Conservation (phyloP, 2,797 vertebrate species). For the Sandelia bainsii region DNA sequence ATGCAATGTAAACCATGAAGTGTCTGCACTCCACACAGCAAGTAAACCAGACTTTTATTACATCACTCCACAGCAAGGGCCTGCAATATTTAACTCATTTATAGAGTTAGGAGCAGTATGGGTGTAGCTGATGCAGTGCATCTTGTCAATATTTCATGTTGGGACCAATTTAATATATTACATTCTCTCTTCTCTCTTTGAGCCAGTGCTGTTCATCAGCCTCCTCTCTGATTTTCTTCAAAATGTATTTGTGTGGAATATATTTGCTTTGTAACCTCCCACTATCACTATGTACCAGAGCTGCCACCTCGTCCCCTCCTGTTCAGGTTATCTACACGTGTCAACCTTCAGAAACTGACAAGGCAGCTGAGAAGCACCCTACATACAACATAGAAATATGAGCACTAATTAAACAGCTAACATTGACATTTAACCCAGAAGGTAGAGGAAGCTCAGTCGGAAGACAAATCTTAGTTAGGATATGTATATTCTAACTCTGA, state of each 20-base stretch:
- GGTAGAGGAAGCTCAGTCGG: too few species aligned
- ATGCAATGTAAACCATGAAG: constrained; percentile 58
- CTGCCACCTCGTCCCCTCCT: constrained; percentile 36
- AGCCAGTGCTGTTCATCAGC: constrained; percentile 48
- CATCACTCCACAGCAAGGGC: constrained; percentile 50
- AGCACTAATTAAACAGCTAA: background rate
- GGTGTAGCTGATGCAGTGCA: constrained; percentile 53
- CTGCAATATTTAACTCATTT: constrained; percentile 62
- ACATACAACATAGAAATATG: background rate
- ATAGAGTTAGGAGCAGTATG: constrained; percentile 49
- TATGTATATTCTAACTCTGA: too few species aligned
- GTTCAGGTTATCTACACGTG: constrained; percentile 9
- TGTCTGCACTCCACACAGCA: constrained; percentile 49
- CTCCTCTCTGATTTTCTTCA: constrained; percentile 46
- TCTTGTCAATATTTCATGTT: constrained; percentile 70
- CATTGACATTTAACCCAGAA: too few species aligned
- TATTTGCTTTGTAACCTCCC: constrained; percentile 51
- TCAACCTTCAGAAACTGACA: constrained; percentile 6
- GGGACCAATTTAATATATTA: constrained; percentile 66
- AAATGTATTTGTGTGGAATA: constrained; percentile 59
- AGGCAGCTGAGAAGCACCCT: background rate
- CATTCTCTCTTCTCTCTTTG: constrained; percentile 55
- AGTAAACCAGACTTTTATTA: constrained; percentile 56
- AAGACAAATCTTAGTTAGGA: too few species aligned
- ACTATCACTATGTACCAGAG: constrained; percentile 29